Evolutionary conservation across 2,888 invertebrate genomes (phyloP), one percentile per base, ranked within the genome.

Genomic region (Copidosoma aretas): DNA sequence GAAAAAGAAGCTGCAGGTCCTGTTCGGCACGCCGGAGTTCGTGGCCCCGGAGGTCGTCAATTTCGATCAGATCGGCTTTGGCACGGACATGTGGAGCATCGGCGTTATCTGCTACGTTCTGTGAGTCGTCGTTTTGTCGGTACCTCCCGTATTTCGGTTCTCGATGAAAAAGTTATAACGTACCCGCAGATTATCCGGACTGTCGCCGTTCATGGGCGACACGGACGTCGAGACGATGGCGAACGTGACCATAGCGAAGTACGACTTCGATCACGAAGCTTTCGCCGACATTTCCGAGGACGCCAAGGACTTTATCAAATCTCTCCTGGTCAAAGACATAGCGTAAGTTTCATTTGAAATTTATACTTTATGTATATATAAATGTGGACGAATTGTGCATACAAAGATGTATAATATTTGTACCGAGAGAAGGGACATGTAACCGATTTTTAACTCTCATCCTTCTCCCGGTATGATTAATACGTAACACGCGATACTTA

Each of bases 41-140:
- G 97, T 98, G 60, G 97, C 98, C 0, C 98, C 98, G 0, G 98
- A 99, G 88, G 97, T 98, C 32, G 96, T 99, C 52, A 98, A 98
- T 87, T 99, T 98, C 84, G 98, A 99, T 82, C 93, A 93, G 80
- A 96, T 99, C 78, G 93, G 94, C 67, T 97, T 92, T 80, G 93
- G 93, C 12, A 97, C 98, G 0, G 99, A 99, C 81, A 97, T 98
- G 97, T 98, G 98, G 98, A 96, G 96, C 64, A 92, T 99, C 25
- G 98, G 98, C 54, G 98, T 99, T 71, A 97, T 99, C 77, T 95
- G 95, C 82, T 98, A 98, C 84, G 97, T 98, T 68, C 87, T 98
- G 98, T 98, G 87, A 95, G 97, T 92, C 22, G 8, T 32, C 8
- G 32, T 32, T 32, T 32, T 32, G 32, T 8, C 8, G 32, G 32